Percentiles rank a stretch among this genome's conserved stretches.
Evolutionary conservation across 2,113 vertebrate species (phyloP).

Genomic region (Odontophorus gujanensis): DNA sequence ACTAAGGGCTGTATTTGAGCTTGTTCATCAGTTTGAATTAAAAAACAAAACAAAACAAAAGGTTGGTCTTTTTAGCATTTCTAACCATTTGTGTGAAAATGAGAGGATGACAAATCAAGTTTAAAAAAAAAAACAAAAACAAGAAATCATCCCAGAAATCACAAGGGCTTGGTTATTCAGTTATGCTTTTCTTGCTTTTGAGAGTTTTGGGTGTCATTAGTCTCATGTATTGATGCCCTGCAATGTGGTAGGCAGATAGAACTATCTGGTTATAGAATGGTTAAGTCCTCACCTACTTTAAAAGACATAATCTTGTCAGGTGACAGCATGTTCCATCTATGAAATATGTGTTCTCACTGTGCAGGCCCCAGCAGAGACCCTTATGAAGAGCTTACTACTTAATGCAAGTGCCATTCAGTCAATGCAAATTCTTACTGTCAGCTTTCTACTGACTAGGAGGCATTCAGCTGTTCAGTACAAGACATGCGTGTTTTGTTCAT

Average conservation of each 20-base stretch:
- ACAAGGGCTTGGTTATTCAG: background rate
- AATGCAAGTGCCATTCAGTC: background rate
- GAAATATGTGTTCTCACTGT: background rate
- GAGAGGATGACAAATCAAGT: background rate
- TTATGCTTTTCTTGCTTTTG: background rate
- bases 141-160: background rate
- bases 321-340: background rate
- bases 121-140: background rate
- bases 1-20: background rate
- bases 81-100: background rate
- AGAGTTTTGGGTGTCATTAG: background rate
- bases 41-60: background rate
- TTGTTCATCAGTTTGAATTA: background rate
- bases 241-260: background rate
- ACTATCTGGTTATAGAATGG: background rate
- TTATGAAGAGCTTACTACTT: background rate
- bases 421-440: background rate
- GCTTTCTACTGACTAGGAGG: background rate
- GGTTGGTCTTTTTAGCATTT: background rate
- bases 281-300: background rate
- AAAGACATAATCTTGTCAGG: background rate
- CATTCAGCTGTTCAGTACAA: background rate
- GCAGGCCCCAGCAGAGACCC: background rate
- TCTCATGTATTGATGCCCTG: background rate
- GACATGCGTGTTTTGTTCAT: background rate